Base-by-base conservation (phyloP, 2,113 vertebrate species). In the Micronisus gabar region DNA sequence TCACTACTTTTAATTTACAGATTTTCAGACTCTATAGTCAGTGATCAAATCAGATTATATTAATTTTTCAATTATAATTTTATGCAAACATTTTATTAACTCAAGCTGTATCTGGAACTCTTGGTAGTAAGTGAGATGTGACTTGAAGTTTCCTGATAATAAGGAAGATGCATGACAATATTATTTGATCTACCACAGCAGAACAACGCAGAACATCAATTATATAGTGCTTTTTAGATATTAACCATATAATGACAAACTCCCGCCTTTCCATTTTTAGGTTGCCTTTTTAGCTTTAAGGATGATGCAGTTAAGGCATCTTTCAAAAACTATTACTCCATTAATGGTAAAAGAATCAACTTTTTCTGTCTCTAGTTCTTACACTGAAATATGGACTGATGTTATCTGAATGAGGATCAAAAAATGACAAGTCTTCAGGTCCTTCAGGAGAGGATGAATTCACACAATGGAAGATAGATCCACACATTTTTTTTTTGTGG, bases 31-130 rank as follows among this genome's bases (percentile, higher is more conserved):
- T 53, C 41, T 66, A 7, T 30, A 21, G 22, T 86, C n/a, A 63
- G 17, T 84, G 38, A 81, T 86, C 30, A 55, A 86, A 88, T 59
- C 26, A 91, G 38, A 81, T 92, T 50, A 74, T 38, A 93, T 73
- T 86, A 88, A 71, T 84, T 85, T 95, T 96, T 84, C 65, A 87
- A 78, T 78, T 89, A 71, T 41, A 71, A 74, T 63, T 95, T 71
- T 59, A 40, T 81, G 38, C 10, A 86, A 70, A 10, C 29, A 71
- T 95, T 95, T 88, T 86, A 81, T 84, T 86, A 93, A 63, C n/a
- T 93, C 63, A 78, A 36, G 72, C 6, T 81, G 23, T 38, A 81
- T 79, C 76, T 91, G 89, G 86, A 95, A 84, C 27, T 91, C 56
- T 74, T 90, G 22, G 32, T 62, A 50, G 12, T 86, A 65, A 78